phyloP scores from a whole-genome alignment of 1,140 invertebrate species.

The Eumaeus atala region DNA sequence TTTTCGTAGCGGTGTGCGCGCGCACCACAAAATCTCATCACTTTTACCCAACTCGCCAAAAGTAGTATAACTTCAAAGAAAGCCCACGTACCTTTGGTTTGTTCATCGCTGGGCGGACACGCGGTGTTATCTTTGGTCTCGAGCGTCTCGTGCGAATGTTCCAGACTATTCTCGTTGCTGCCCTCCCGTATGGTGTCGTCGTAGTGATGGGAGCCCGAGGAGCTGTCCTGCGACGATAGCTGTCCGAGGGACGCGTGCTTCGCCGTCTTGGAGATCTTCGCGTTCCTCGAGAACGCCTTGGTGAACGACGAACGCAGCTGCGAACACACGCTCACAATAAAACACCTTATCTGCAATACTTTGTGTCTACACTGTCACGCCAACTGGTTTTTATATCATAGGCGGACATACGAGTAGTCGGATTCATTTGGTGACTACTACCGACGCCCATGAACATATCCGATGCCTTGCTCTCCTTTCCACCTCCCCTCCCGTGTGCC shows the following conservation, averaged over 20 bases:
- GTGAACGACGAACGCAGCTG: conserved; percentile 96
- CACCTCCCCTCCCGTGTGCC: too few species aligned
- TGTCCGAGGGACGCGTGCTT: conserved; percentile 74
- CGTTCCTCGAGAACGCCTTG: conserved; percentile 94
- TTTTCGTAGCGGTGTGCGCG: too few species aligned
- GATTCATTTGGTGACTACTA: too few species aligned
- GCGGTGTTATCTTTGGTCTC: conserved; percentile 57
- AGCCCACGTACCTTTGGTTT: conserved; percentile 58
- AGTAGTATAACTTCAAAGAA: too few species aligned
- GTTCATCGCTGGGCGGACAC: conserved; percentile 49
- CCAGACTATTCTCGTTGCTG: conserved; percentile 72
- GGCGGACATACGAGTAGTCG: too few species aligned
- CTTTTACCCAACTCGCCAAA: too few species aligned
- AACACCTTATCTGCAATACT: too few species aligned
- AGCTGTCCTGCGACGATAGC: conserved; percentile 66
- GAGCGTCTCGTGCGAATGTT: conserved; percentile 68
- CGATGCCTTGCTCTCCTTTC: too few species aligned
- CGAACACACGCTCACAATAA: conserved; percentile 23
- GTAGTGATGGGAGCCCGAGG: conserved; percentile 63
- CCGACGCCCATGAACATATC: too few species aligned
- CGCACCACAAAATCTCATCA: too few species aligned
- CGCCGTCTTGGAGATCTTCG: conserved; percentile 81
- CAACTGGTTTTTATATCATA: too few species aligned
- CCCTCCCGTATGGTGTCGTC: conserved; percentile 71
- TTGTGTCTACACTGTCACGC: too few species aligned